Evolutionary conservation across 2,113 vertebrate genomes (phyloP), one percentile per base, ranked within the genome.

Genomic region (Xenopus laevis): DNA sequence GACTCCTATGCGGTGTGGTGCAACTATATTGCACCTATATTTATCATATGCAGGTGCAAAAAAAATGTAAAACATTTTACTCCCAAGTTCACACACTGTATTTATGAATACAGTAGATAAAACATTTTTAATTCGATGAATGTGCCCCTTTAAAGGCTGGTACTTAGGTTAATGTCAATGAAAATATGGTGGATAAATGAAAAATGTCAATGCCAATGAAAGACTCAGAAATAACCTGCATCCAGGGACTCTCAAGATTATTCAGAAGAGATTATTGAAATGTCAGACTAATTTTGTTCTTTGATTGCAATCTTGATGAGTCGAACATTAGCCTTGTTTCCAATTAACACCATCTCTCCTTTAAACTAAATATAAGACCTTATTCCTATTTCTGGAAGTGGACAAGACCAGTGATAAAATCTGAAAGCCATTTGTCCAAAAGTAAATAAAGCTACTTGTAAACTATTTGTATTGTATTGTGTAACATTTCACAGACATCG

Each of bases 281-380:
- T 66, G 47, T 71, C 76, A 77, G 75, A 60, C 58, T 78, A 53
- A 71, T 77, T 79, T 71, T 77, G 45, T 53, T 79, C 70, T 68
- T 62, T 79, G 70, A 77, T 81, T 82, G 71, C 80, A 78, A 68
- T 55, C 63, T 23, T 68, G 66, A 77, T 74, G 53, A 59, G 27
- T 52, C 55, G 47, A 68, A 52, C 68, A 71, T 72, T 77, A 68
- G 18, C 62, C 62, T 75, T 62, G 65, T 65, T 62, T 71, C 50
- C 8, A 11, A 79, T 77, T 69, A 27, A 52, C 52, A 68, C 46
- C 72, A 71, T 66, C 62, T 77, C 67, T 69, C 46, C 66, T 65
- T 79, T 59, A 71, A 61, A 23, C 47, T 18, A 79, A 58, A 62
- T 62, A 44, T 76, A 69, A 40, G 67, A 65, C 58, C 58, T 21